Percentiles rank a stretch among this genome's conserved stretches.
These are phyloP conservation scores for Forbesichthys agassizii DNA, from an alignment of 2,113 vertebrate species.

Conservation along the genomic window DNA sequence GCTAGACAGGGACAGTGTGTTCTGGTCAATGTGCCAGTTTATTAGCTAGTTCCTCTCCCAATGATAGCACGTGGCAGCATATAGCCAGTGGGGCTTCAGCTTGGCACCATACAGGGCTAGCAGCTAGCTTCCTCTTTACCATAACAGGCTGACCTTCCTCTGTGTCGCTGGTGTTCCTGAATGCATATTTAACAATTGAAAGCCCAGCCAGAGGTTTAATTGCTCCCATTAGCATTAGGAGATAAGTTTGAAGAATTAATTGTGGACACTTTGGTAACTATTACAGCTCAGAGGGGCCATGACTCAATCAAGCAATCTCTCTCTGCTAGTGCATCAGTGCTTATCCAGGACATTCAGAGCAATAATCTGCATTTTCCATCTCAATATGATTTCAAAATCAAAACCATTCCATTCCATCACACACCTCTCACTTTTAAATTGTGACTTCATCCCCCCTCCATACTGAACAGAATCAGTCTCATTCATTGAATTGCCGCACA, in stretches of 20 bases:
- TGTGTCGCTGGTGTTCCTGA: conserved; percentile 47
- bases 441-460: conserved; percentile 26
- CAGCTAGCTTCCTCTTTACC: conserved; percentile 7
- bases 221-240: conserved; percentile 38
- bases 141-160: conserved; percentile 51
- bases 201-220: conserved; percentile 15
- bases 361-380: conserved; percentile 22
- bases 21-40: neutral
- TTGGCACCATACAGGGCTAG: conserved; percentile 7
- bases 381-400: conserved; percentile 30
- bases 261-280: conserved; percentile 34
- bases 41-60: conserved; percentile 18
- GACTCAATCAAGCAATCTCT: conserved; percentile 15
- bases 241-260: conserved; percentile 58
- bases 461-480: conserved; percentile 22
- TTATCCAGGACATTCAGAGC: neutral
- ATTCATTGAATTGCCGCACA: conserved; percentile 54
- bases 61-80: conserved; percentile 1
- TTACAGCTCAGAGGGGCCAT: conserved; percentile 17
- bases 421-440: conserved; percentile 36
- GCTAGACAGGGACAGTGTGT: neutral
- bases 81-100: conserved; percentile 4
- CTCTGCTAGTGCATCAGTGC: neutral
- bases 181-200: conserved; percentile 49
- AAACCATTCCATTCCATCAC: conserved; percentile 20